phyloP scores from a whole-genome alignment of 2,113 vertebrate species.

The Macaca nemestrina region DNA sequence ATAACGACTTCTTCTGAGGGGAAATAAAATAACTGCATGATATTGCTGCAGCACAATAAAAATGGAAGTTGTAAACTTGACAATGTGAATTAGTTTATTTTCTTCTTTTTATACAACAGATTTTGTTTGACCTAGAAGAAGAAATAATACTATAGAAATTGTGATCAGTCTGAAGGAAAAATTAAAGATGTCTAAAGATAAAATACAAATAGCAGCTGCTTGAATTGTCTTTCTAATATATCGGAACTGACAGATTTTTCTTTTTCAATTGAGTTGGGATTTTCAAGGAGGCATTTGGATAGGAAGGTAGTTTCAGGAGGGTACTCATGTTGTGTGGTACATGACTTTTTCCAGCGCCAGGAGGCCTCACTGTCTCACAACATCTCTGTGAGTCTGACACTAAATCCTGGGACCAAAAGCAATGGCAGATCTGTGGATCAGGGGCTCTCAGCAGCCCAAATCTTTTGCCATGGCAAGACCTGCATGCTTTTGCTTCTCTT shows the following conservation, averaged over 20 bases:
- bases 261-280: slow-evolving; percentile 64
- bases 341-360: background rate
- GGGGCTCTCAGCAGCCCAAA: background rate
- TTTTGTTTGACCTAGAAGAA: slow-evolving; percentile 83
- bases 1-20: slow-evolving; percentile 58
- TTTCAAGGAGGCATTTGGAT: slow-evolving; percentile 64
- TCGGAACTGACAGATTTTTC: slow-evolving; percentile 73
- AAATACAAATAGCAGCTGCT: slow-evolving; percentile 82
- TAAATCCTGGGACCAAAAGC: background rate
- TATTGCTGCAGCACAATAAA: slow-evolving; percentile 49
- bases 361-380: background rate
- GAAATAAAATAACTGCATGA: slow-evolving; percentile 60
- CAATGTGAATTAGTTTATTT: slow-evolving; percentile 79
- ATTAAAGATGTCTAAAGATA: slow-evolving; percentile 78
- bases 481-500: background rate
- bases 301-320: slow-evolving; percentile 46
- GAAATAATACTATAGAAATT: slow-evolving; percentile 79
- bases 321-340: background rate
- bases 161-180: slow-evolving; percentile 77
- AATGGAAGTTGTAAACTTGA: slow-evolving; percentile 74
- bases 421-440: background rate
- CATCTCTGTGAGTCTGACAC: background rate
- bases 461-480: background rate
- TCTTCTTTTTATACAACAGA: slow-evolving; percentile 77
- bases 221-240: slow-evolving; percentile 79